Percentiles rank a stretch among this genome's conserved stretches.
Evolutionary conservation across 2,888 invertebrate species (phyloP).

Genomic region (Dryadula phaetusa): DNA sequence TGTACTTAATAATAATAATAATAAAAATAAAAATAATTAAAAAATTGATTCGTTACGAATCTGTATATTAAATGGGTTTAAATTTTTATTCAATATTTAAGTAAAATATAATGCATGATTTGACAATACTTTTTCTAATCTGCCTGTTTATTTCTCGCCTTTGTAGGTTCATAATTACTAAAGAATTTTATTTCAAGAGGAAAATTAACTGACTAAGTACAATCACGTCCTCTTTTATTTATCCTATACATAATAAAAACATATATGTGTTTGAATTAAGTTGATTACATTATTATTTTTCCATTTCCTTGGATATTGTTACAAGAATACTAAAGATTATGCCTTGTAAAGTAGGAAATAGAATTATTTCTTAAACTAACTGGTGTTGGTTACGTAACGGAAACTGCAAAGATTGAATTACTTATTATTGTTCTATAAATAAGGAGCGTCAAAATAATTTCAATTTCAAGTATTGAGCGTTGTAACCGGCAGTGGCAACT

Average conservation of each 20-base stretch:
- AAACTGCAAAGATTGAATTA: slow-evolving; percentile 30
- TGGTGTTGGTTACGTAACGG: slow-evolving; percentile 15
- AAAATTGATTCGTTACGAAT: no score
- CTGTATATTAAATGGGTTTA: no score
- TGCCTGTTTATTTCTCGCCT: no score
- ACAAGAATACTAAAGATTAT: not conserved
- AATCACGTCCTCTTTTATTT: not conserved
- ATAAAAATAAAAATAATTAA: no score
- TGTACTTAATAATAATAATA: no score
- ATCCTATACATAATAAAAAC: not conserved
- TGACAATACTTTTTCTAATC: no score
- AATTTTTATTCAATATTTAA: no score
- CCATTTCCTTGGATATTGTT: not conserved
- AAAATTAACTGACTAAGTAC: no score
- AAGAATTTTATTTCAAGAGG: no score
- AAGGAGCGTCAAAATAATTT: slow-evolving; percentile 38
- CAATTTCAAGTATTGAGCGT: slow-evolving; percentile 17
- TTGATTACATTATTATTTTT: not conserved
- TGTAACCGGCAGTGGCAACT: slow-evolving; percentile 30
- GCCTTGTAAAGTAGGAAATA: not conserved
- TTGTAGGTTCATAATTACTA: no score
- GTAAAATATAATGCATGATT: no score
- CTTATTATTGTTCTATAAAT: slow-evolving; percentile 40
- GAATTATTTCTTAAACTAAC: slow-evolving; percentile 15
- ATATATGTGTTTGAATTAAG: not conserved